Conservation (phyloP, 2,888 invertebrate genomes). For the Gastracanthus pulcherrimus region DNA sequence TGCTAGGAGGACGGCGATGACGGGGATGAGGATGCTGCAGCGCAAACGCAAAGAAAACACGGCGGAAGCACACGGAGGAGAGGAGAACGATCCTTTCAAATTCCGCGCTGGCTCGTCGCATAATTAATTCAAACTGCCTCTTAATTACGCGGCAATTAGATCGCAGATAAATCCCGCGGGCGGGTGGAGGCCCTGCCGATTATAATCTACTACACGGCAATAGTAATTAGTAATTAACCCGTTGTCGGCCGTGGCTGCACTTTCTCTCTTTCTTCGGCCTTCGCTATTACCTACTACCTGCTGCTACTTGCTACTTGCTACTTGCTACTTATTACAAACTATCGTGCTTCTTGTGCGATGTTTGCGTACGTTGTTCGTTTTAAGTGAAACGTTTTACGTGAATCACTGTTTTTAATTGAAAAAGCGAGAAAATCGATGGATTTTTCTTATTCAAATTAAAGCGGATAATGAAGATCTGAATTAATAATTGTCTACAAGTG, state of each 20-base stretch:
- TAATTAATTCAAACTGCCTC: constrained; percentile 56
- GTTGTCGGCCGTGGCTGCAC: constrained; percentile 4
- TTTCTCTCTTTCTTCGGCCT: constrained; percentile 24
- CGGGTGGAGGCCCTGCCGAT: constrained; percentile 21
- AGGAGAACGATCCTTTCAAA: not conserved
- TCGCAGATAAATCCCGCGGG: constrained; percentile 51
- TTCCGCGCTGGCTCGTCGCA: not conserved
- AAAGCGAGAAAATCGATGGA: constrained; percentile 18
- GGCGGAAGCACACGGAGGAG: too few relatives aligned
- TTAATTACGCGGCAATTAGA: constrained; percentile 57
- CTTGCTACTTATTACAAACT: not conserved
- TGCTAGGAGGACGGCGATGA: too few relatives aligned
- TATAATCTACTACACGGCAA: constrained; percentile 53
- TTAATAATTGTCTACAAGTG: too few relatives aligned
- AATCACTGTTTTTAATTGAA: constrained; percentile 13
- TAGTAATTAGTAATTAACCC: constrained; percentile 57
- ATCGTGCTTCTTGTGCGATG: too few relatives aligned
- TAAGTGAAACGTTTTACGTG: not conserved
- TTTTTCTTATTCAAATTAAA: constrained; percentile 18
- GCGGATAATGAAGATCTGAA: constrained; percentile 7
- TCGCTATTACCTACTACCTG: not conserved
- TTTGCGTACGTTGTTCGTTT: not conserved
- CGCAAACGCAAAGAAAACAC: not conserved
- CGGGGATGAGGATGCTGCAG: too few relatives aligned
- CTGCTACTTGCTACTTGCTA: not conserved